Percentiles rank a stretch among this genome's conserved stretches.
Conservation (phyloP, 2,113 vertebrate genomes). For the Oryzias celebensis region DNA sequence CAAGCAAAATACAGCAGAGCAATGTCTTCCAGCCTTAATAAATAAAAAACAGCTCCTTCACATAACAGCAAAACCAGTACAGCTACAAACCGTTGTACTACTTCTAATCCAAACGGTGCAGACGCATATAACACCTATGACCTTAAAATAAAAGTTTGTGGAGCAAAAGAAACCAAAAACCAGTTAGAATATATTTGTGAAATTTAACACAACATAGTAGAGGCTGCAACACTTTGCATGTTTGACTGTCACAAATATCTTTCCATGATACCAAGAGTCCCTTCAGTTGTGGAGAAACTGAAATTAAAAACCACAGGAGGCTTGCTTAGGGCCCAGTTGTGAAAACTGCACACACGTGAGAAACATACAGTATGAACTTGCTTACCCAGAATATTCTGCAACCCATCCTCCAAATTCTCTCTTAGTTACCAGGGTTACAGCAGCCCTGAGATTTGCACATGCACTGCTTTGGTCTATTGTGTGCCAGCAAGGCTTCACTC, state of each 20-base stretch:
- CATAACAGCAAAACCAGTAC: neutral
- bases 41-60: neutral
- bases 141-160: neutral
- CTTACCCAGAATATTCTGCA: slow-evolving; percentile 55
- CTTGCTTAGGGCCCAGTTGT: slow-evolving; percentile 31
- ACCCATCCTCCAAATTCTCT: slow-evolving; percentile 57
- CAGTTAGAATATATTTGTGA: neutral
- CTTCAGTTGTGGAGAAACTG: slow-evolving; percentile 15
- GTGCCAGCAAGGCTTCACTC: slow-evolving; percentile 38
- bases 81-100: slow-evolving; percentile 1
- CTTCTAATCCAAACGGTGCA: neutral
- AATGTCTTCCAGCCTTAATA: neutral
- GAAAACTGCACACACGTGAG: slow-evolving; percentile 47
- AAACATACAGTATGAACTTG: slow-evolving; percentile 48
- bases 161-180: slow-evolving; percentile 3
- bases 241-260: slow-evolving; percentile 9
- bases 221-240: slow-evolving; percentile 3
- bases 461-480: slow-evolving; percentile 32
- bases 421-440: slow-evolving; percentile 71
- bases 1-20: neutral
- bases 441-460: slow-evolving; percentile 44
- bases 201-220: neutral
- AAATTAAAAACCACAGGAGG: slow-evolving; percentile 53
- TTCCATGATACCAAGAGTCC: slow-evolving; percentile 14
- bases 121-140: slow-evolving; percentile 4